Conservation (phyloP, 2,888 invertebrate genomes). For the Tribolium freemani region DNA sequence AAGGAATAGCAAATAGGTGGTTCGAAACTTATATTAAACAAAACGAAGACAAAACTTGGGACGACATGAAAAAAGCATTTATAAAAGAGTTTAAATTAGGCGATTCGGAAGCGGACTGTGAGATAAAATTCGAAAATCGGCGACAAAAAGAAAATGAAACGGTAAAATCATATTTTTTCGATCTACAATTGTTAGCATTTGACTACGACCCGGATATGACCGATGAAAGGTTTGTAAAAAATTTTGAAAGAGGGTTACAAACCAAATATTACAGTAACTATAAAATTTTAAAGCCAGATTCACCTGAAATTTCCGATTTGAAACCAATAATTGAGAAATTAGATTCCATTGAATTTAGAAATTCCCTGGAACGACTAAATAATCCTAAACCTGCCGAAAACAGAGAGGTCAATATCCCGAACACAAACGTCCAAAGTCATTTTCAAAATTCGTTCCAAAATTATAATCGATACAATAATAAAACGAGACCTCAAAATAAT, state of each 20-base stretch:
- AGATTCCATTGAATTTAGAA: not conserved
- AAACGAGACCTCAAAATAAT: not conserved
- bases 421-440: not conserved
- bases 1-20: not conserved
- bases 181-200: not conserved
- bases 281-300: not conserved
- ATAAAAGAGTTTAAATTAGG: not conserved
- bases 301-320: not conserved
- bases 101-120: not conserved
- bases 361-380: not conserved
- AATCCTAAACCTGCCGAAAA: no score
- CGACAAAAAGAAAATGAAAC: not conserved
- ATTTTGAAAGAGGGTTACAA: not conserved
- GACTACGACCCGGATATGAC: not conserved
- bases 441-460: not conserved
- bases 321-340: not conserved
- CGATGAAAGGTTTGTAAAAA: not conserved
- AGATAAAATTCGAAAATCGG: not conserved
- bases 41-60: not conserved
- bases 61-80: not conserved
- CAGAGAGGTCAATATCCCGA: not conserved
- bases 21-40: not conserved
- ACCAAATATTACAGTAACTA: not conserved
- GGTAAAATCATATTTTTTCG: conserved; percentile 11
- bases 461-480: not conserved